Percentiles rank a stretch among this genome's conserved stretches.
phyloP scores from a whole-genome alignment of 2,113 vertebrate genomes.

The Gallinago jamesoni region DNA sequence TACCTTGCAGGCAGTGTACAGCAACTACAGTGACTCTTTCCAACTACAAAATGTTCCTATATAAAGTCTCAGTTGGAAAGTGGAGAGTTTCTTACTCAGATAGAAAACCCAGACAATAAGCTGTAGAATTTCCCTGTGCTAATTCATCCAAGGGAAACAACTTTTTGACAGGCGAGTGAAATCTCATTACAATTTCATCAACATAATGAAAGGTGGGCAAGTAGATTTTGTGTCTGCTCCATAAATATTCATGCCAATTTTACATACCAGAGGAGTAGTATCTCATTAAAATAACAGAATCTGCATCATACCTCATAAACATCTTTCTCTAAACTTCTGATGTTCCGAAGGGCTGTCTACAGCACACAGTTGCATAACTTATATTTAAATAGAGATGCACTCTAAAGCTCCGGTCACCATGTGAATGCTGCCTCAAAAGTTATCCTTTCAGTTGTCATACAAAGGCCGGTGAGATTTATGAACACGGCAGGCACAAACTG shows the following conservation, averaged over 20 bases:
- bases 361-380: background rate
- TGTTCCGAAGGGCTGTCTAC: background rate
- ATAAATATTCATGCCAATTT: slow-evolving; percentile 27
- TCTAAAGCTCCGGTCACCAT: background rate
- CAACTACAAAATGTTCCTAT: background rate
- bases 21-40: background rate
- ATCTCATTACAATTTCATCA: slow-evolving; percentile 45
- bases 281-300: slow-evolving; percentile 5
- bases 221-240: slow-evolving; percentile 21
- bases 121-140: background rate
- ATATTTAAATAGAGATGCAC: background rate
- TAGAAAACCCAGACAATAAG: background rate
- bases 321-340: background rate
- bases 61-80: background rate
- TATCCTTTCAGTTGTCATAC: background rate
- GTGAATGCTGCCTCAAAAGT: background rate
- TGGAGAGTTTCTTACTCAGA: background rate
- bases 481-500: background rate
- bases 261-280: background rate
- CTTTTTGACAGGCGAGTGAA: slow-evolving; percentile 34
- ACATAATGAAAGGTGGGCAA: slow-evolving; percentile 39
- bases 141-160: slow-evolving; percentile 18
- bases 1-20: fast-evolving
- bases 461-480: background rate
- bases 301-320: background rate